Evolutionary conservation across 2,797 vertebrate species (phyloP), one percentile per base, ranked within the genome.

Genomic region (Karalla daura): DNA sequence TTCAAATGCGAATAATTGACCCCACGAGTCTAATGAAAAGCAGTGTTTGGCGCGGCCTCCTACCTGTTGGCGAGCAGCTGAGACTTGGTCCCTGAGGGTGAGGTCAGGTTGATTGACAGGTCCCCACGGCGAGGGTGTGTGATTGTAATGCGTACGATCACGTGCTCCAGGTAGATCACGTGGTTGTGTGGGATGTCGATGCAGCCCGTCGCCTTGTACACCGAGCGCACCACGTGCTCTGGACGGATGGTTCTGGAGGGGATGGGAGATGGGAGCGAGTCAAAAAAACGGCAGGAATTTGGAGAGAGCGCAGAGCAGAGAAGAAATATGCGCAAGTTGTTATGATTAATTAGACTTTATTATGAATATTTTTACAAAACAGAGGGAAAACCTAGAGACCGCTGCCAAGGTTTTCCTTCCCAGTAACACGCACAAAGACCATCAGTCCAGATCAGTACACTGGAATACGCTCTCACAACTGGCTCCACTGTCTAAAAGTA

Each of bases 21-120:
- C 6, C 10, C 7, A 14, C 43, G 20, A 21, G 41, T 40, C 40
- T 45, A 12, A 20, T 46, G 6, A 53, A 3, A 18, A n/a, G n/a
- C n/a, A n/a, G n/a, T n/a, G n/a, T n/a, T n/a, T n/a, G n/a, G n/a
- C n/a, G n/a, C n/a, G n/a, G n/a, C n/a, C n/a, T 21, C 33, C 39
- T 93, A 99, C 97, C 98, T 98, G 95, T 99, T 99, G 78, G 97
- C 96, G 28, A 99, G 93, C 63, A 99, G 95, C 89, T 99, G 97
- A 55, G 98, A 99, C 86, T 96, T 96, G 70, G 98, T 99, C 90
- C 98, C 98, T 11, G 97, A 99, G 62, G 98, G 98, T 12, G 98
- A 99, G 27, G 97, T 99, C 88, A 99, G 89, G 87, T 98, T 98
- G 91, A 99, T 98, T 50, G 98, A 96, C 90, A 99, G 90, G 89